Evolutionary conservation across 2,888 invertebrate genomes (phyloP), one percentile per base, ranked within the genome.

Genomic region (Phytoseiulus persimilis): DNA sequence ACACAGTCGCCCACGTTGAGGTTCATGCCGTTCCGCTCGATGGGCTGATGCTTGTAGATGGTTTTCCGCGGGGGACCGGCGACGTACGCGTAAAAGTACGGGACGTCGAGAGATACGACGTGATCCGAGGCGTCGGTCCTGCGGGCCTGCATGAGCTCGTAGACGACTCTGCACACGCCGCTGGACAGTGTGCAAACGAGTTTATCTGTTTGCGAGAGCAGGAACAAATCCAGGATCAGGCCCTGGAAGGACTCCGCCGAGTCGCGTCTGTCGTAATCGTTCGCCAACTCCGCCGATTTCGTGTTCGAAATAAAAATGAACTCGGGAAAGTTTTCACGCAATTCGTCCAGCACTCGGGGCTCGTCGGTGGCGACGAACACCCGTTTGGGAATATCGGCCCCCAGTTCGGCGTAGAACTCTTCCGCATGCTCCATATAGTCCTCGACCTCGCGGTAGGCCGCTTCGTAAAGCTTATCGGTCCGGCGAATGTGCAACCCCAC

Each of bases 161-260:
- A 99, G 0, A 98, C 99, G 83, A 98, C 95, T n/a, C 99, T 95
- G 91, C 99, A 99, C 31, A 97, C 98, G 95, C 99, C 99, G 90
- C 98, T 98, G 90, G 98, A 98, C 93, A 99, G 99, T 0, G 99
- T 99, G 93, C 99, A 99, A n/a, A 99, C 99, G 90, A 99, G 94
- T 93, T 95, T 96, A 93, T 99, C 97, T 92, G 96, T 95, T 92
- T 95, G 94, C 0, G 98, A 95, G 83, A 99, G 94, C 94, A 98
- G 94, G 92, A 97, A 96, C 91, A 99, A 96, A 92, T 99, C 99
- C 28, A 97, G 94, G 90, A 99, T 95, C 90, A 99, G 96, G 0
- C 99, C 99, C 91, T 96, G 95, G 46, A 99, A 94, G 0, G 98
- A 98, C 23, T 95, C 95, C 92, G 97, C 97, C 0, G 96, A 95